Evolutionary conservation across 1,140 invertebrate species (phyloP).

Genomic region (Drosophila melanica): DNA sequence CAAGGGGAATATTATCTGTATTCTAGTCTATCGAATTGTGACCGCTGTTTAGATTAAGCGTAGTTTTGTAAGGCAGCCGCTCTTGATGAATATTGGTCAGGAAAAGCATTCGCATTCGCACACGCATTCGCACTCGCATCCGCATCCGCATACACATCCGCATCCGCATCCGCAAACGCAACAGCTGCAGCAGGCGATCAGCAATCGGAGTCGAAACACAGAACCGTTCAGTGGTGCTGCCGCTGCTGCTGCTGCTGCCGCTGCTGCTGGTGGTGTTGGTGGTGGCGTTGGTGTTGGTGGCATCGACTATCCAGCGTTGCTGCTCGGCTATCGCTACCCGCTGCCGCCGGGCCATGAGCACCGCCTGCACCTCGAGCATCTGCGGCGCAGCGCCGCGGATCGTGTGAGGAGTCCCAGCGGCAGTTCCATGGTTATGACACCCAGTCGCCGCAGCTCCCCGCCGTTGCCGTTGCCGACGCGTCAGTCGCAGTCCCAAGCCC

Average conservation of each 20-base stretch:
- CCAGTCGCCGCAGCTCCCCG: slow-evolving; percentile 87
- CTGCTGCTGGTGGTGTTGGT: neutral
- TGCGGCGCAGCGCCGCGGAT: slow-evolving; percentile 15
- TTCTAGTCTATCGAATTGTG: slow-evolving; percentile 60
- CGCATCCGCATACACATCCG: slow-evolving; percentile 11
- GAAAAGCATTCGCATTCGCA: slow-evolving; percentile 66
- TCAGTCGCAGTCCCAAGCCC: slow-evolving; percentile 26
- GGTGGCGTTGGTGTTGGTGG: neutral
- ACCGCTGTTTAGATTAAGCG: slow-evolving; percentile 45
- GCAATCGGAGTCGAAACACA: slow-evolving; percentile 1
- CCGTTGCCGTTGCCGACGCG: slow-evolving; percentile 37
- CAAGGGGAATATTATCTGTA: slow-evolving; percentile 8
- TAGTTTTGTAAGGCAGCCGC: slow-evolving; percentile 46
- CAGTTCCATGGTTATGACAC: slow-evolving; percentile 86
- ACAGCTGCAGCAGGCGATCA: neutral
- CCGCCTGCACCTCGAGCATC: slow-evolving; percentile 12
- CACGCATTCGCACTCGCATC: slow-evolving; percentile 45
- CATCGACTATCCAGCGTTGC: slow-evolving; percentile 38
- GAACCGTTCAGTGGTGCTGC: neutral
- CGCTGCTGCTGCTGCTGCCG: neutral
- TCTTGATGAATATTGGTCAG: slow-evolving; percentile 75
- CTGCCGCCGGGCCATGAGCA: slow-evolving; percentile 45
- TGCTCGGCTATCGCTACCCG: slow-evolving; percentile 57
- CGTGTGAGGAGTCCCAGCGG: slow-evolving; percentile 32
- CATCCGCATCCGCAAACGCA: slow-evolving; percentile 28